Evolutionary conservation across 1,140 invertebrate species (phyloP).

Genomic region (Eubasilissa regina): DNA sequence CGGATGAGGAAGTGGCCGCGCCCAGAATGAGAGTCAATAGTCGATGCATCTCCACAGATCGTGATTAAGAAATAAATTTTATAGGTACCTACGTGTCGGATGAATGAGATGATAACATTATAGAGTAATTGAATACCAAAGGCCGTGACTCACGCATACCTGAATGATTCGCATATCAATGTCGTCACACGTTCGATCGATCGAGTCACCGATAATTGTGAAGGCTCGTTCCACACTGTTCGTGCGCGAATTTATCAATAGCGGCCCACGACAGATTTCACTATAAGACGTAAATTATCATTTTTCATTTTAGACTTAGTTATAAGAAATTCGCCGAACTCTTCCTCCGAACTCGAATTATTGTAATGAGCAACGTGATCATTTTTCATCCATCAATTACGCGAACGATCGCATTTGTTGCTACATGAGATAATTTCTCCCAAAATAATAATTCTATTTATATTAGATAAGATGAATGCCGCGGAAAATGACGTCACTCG

Average conservation of each 20-base stretch:
- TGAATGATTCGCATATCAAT: slow-evolving; percentile 41
- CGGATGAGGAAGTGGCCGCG: too few relatives aligned
- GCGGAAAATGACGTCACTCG: too few relatives aligned
- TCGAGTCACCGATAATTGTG: slow-evolving; percentile 7
- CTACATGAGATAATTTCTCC: too few relatives aligned
- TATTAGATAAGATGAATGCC: too few relatives aligned
- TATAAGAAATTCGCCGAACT: too few relatives aligned
- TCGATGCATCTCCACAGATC: not conserved
- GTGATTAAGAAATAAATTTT: slow-evolving; percentile 34
- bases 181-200: slow-evolving; percentile 5
- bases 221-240: not conserved
- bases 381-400: too few relatives aligned
- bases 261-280: not conserved
- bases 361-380: too few relatives aligned
- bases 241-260: not conserved
- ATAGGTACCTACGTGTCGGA: slow-evolving; percentile 9
- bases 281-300: not conserved
- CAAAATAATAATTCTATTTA: too few relatives aligned
- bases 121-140: slow-evolving; percentile 35
- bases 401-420: too few relatives aligned
- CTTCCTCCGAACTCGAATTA: too few relatives aligned
- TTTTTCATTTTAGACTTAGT: too few relatives aligned
- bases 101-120: slow-evolving; percentile 29
- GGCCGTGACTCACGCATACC: slow-evolving; percentile 32
- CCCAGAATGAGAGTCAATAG: not conserved